phyloP scores from a whole-genome alignment of 2,113 vertebrate species.

The Menura novaehollandiae region DNA sequence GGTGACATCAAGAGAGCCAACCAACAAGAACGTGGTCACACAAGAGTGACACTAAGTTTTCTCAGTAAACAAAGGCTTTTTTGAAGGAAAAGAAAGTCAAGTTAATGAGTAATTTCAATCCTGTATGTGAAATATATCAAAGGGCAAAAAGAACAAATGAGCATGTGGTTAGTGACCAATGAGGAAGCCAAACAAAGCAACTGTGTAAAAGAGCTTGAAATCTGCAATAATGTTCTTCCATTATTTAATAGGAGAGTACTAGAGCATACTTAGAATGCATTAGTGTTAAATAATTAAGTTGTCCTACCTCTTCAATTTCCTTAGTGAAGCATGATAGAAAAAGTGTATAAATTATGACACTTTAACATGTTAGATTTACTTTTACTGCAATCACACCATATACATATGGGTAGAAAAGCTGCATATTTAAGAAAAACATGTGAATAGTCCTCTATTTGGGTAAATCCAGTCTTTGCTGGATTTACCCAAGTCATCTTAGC shows the following conservation, averaged over 20 bases:
- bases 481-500: background rate
- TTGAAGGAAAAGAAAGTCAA: background rate
- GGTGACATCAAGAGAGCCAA: background rate
- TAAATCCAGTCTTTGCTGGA: background rate
- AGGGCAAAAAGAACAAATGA: conserved; percentile 49
- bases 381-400: conserved; percentile 70
- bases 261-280: conserved; percentile 53
- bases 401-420: conserved; percentile 65
- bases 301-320: conserved; percentile 99
- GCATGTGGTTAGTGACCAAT: conserved; percentile 54
- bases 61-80: background rate
- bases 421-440: conserved; percentile 26
- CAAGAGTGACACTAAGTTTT: background rate
- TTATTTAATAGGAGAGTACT: conserved; percentile 50
- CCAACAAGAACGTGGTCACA: background rate
- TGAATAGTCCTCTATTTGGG: background rate
- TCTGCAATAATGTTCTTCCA: conserved; percentile 34
- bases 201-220: conserved; percentile 34
- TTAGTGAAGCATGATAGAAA: conserved; percentile 90
- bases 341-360: conserved; percentile 88
- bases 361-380: conserved; percentile 61
- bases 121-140: background rate
- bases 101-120: conserved; percentile 3
- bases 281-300: conserved; percentile 71
- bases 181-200: conserved; percentile 67